Conservation (phyloP, 2,113 vertebrate species). For the Sylvia atricapilla region DNA sequence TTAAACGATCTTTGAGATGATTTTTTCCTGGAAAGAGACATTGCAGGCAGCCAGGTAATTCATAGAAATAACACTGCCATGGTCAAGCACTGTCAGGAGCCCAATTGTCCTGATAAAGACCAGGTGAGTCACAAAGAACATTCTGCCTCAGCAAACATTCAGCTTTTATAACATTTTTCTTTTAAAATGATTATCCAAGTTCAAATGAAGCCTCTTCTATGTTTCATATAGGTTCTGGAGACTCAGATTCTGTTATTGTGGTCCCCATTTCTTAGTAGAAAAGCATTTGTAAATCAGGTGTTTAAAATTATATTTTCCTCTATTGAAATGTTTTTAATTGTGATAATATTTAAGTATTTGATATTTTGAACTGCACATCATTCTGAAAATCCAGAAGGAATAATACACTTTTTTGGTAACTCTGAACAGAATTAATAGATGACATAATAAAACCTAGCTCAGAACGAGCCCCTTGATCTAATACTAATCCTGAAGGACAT, state of each 20-base stretch:
- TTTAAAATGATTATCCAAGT: neutral
- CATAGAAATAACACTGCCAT: neutral
- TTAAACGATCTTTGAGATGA: neutral
- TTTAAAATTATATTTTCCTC: neutral
- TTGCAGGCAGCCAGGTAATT: neutral
- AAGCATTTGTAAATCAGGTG: neutral
- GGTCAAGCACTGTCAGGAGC: neutral
- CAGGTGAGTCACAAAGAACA: neutral
- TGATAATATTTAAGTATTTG: neutral
- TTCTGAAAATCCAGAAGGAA: neutral
- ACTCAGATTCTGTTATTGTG: neutral
- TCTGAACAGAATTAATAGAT: neutral
- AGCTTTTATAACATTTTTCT: neutral
- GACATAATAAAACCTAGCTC: neutral
- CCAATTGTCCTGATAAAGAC: neutral
- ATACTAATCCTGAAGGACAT: neutral
- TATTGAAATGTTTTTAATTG: neutral
- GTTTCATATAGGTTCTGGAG: neutral
- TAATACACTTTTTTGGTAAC: neutral
- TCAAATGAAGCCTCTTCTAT: neutral
- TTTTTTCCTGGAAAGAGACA: neutral
- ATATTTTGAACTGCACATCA: neutral
- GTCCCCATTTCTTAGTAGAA: neutral
- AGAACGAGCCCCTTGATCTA: neutral
- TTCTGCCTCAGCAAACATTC: neutral